Evolutionary conservation across 2,113 vertebrate species (phyloP), one percentile per base, ranked within the genome.

Genomic region (Pycnonotus jocosus): DNA sequence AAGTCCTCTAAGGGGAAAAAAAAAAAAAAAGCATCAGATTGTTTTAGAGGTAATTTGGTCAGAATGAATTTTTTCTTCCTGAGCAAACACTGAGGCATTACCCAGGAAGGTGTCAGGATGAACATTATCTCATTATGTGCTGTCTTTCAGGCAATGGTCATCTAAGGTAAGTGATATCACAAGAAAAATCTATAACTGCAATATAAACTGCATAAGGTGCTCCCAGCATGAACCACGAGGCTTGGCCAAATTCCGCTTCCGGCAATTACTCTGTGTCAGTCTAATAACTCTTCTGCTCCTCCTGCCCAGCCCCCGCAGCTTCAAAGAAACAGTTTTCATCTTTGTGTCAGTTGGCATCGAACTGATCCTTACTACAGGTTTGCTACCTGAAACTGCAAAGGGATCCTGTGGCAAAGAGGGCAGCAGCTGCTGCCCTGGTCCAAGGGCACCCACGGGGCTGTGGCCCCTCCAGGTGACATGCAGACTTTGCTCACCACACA

Each of bases 221-320:
- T 96, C 95, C 83, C 88, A 92, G 95, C 14, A 2, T 78, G 91
- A 96, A 88, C 51, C 69, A 86, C 18, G 9, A 86, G 64, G 35
- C 57, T 87, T 64, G 73, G 95, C 94, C 92, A 93, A 92, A 92
- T 69, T 95, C 94, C 0, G 42, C 91, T 97, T 96, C 92, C 70
- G 61, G 91, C 91, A 91, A 93, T 96, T 96, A 96, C 81, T 95
- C 83, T 84, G 64, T 92, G 77, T 95, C 91, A 93, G 89, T 48
- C 92, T 95, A 84, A 91, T 64, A 87, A 84, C 86, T 88, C 74
- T 58, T 87, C 78, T 72, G 81, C 74, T 94, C 30, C 92, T 92
- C 58, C 73, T 79, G 94, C 86, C 88, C 91, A 91, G 83, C 81
- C 89, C 95, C 93, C 5, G 6, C 83, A 84, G 91, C 48, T 84